These are phyloP conservation scores for Lordiphosa mommai DNA, from an alignment of 1,140 invertebrate species.

Conservation along the genomic window DNA sequence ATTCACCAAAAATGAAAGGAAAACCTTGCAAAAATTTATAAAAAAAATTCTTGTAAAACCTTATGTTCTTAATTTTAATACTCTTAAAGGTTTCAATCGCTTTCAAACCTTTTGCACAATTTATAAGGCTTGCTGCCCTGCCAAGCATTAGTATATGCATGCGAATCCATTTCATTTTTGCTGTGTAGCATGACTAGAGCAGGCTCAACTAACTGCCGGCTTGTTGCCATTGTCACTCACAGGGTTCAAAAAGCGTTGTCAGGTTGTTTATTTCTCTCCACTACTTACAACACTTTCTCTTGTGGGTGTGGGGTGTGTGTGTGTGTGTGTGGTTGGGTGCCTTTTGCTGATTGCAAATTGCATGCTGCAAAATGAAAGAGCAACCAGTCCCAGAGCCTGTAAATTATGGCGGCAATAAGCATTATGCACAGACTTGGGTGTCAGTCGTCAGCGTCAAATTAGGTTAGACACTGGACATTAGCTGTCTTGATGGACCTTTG, in stretches of 20 bases:
- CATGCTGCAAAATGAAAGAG: slow-evolving; percentile 45
- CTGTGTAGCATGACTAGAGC: slow-evolving; percentile 1
- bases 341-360: slow-evolving; percentile 54
- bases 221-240: slow-evolving; percentile 32
- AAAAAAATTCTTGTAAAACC: no score
- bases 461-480: slow-evolving; percentile 55
- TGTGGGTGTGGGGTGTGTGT: slow-evolving; percentile 33
- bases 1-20: no score
- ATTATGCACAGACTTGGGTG: slow-evolving; percentile 58
- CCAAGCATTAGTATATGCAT: no score
- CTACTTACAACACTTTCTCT: slow-evolving; percentile 55
- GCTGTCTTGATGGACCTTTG: slow-evolving; percentile 15
- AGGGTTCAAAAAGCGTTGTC: slow-evolving; percentile 18
- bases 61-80: no score
- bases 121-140: no score
- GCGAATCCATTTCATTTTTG: not conserved
- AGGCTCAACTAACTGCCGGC: slow-evolving; percentile 6
- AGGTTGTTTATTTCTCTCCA: slow-evolving; percentile 49
- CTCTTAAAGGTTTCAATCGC: no score
- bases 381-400: slow-evolving; percentile 6
- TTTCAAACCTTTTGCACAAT: no score
- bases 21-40: no score
- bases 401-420: slow-evolving; percentile 66
- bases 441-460: slow-evolving; percentile 65
- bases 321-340: slow-evolving; percentile 8